A percentile compares a stretch with the other conserved stretches of the same genome.
These are phyloP conservation scores for Helarctos malayanus DNA, from an alignment of 2,797 vertebrate species.

Conservation along the genomic window DNA sequence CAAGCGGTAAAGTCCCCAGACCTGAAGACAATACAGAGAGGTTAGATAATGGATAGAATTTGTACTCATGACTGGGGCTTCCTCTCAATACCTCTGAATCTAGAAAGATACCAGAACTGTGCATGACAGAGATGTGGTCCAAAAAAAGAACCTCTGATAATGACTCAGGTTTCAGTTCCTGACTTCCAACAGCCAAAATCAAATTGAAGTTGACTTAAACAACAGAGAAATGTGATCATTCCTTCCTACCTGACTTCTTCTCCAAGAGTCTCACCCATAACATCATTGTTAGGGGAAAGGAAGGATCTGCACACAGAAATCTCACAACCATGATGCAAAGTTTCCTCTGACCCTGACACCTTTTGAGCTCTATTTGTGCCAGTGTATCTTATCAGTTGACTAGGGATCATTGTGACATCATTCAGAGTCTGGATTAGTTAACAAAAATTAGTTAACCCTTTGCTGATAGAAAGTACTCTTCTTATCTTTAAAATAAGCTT, in stretches of 20 bases:
- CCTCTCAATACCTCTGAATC: background rate
- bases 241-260: background rate
- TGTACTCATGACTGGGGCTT: background rate
- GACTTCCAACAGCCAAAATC: background rate
- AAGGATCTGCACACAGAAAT: background rate
- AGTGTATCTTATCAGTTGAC: background rate
- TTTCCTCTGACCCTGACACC: accelerated
- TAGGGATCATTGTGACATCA: background rate
- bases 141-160: background rate
- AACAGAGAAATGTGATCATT: background rate
- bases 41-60: background rate
- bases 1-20: background rate
- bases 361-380: background rate
- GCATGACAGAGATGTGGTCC: background rate
- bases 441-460: background rate
- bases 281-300: background rate
- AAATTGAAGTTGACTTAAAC: constrained; percentile 39
- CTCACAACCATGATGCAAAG: accelerated
- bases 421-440: background rate
- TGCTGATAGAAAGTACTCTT: background rate
- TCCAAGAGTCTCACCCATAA: background rate
- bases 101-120: background rate
- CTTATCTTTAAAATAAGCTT: background rate
- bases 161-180: background rate
- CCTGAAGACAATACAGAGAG: background rate